Base-by-base conservation (phyloP, 2,113 vertebrate genomes). In the Neopipo cinnamomea region DNA sequence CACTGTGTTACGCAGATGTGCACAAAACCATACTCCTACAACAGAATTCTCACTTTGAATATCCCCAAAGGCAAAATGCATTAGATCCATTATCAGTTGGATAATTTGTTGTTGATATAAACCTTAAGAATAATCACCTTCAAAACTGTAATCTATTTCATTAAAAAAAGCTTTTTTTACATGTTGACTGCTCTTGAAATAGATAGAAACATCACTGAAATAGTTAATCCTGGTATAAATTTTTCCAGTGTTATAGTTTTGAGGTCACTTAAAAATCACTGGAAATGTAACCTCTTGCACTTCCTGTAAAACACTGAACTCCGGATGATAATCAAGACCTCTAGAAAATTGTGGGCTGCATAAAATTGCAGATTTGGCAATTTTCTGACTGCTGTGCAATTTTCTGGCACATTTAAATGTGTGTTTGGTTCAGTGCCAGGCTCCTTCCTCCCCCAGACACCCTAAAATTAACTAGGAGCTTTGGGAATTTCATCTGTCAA, bases 231-330 rank as follows among this genome's bases (percentile, higher is more conserved):
- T 93, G 28, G 70, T 79, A 88, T 75, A 74, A 94, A 73, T 95
- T 95, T 96, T 87, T 96, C 88, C 79, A 77, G 46, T 94, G 44
- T 95, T 95, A 96, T 76, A 85, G 75, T 91, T 97, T 96, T 91
- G 10, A 55, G 70, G 94, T 97, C 96, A 95, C 89, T 97, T 94
- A 95, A 95, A 97, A 97, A 96, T 95, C 96, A 95, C 93, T 97
- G 91, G 84, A 95, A 97, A 94, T 41, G 44, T 89, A 96, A 96
- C 89, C 96, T 95, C 42, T 94, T 94, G 77, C 90, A 95, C 90
- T 97, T 97, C 96, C 95, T 87, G 63, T 91, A 96, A 97, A 96
- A 87, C 27, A 53, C 68, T 91, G 93, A 97, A 97, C 91, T 75
- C 80, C 14, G 27, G 90, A 90, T 94, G 88, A 96, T 95, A 93